phyloP scores from a whole-genome alignment of 2,888 invertebrate genomes.

The Spilarctia lutea region DNA sequence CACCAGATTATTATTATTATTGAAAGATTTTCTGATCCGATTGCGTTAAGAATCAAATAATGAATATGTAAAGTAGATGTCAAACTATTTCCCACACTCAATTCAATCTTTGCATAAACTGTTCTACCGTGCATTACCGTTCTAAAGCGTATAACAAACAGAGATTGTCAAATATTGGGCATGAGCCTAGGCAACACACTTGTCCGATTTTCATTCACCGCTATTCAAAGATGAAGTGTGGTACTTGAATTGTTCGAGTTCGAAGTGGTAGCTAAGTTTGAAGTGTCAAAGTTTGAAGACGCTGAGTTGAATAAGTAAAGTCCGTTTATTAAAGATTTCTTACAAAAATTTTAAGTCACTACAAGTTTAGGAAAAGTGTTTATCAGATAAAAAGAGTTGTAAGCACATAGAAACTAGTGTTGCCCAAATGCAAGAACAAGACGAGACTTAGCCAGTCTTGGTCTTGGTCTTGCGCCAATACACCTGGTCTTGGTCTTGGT shows the following conservation, averaged over 20 bases:
- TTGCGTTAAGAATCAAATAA: neutral
- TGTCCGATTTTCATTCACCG: constrained; percentile 13
- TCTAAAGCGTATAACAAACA: constrained; percentile 2
- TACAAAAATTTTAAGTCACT: neutral
- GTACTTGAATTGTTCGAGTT: constrained; percentile 1
- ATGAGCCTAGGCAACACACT: constrained; percentile 3
- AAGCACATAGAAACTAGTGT: too few species aligned
- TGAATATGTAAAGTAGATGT: neutral
- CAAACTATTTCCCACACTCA: constrained; percentile 11
- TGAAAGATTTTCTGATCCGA: neutral
- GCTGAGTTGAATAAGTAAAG: neutral
- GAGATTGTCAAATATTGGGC: constrained; percentile 3
- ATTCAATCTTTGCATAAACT: constrained; percentile 6
- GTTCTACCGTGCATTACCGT: constrained; percentile 15
- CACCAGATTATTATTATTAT: too few species aligned
- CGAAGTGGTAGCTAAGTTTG: neutral
- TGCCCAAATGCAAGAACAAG: too few species aligned
- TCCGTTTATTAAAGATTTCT: neutral
- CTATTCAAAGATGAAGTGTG: constrained; percentile 7
- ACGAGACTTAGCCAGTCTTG: too few species aligned
- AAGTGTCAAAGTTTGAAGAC: neutral
- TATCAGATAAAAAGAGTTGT: too few species aligned
- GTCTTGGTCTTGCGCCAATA: too few species aligned
- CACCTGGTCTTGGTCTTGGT: too few species aligned
- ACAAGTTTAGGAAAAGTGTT: neutral